A percentile compares a stretch with the other conserved stretches of the same genome.
Conservation (phyloP, 2,113 vertebrate species). For the Phycodurus eques region DNA sequence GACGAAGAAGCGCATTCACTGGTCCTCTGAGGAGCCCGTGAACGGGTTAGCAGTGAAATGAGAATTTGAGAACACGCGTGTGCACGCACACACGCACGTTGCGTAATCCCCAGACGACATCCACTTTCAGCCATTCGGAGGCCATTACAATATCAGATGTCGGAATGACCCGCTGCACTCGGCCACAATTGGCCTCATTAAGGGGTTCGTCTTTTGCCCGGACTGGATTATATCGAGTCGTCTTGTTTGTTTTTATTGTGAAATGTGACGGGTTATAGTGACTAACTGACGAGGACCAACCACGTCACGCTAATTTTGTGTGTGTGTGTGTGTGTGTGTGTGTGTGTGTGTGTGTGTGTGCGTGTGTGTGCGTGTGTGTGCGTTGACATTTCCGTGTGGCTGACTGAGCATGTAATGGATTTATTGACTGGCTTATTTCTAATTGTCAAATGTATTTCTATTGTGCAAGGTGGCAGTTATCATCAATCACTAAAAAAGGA, state of each 20-base stretch:
- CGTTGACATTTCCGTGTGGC: no score
- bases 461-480: no score
- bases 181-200: constrained; percentile 51
- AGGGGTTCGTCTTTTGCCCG: background rate
- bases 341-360: no score
- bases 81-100: constrained; percentile 33
- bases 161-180: constrained; percentile 50
- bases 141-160: constrained; percentile 74
- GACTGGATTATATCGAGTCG: background rate
- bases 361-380: no score
- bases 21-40: constrained; percentile 57
- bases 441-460: no score
- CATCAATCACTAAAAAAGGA: no score
- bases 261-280: background rate
- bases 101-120: constrained; percentile 61
- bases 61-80: constrained; percentile 61
- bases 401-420: no score
- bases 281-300: no score
- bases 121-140: constrained; percentile 65
- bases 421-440: no score
- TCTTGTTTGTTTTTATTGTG: background rate
- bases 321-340: no score
- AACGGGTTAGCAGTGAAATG: constrained; percentile 70
- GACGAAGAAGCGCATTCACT: constrained; percentile 60
- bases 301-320: no score